Evolutionary conservation across 2,888 invertebrate species (phyloP), one percentile per base, ranked within the genome.

Genomic region (Daptonema setosum): DNA sequence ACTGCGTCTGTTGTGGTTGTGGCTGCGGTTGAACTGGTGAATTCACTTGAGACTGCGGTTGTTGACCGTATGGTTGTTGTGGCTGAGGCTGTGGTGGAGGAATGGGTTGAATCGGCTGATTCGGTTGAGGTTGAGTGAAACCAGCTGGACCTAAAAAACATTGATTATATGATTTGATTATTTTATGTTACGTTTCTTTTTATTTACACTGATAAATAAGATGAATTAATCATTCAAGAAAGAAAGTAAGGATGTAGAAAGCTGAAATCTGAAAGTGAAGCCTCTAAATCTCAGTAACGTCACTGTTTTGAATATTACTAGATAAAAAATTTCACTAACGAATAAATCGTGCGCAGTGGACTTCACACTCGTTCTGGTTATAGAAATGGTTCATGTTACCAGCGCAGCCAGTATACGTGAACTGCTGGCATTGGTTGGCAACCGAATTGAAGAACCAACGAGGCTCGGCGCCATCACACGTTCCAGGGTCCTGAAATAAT

Each of bases 381-480:
- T 65, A 68, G 63, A 69, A 69, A 58, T 69, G 69, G 56, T 69
- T 69, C 26, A 65, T 63, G 59, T 68, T 67, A 47, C 67, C 67
- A 35, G 64, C 66, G 56, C 68, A 68, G 51, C 68, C 67, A 51
- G 66, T 66, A 60, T 70, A 69, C 54, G 58, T 57, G 65, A 69
- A 69, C 26, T 65, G 61, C 52, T 66, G 66, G 56, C 69, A 69
- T 20, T 60, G 60, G 35, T 64, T 65, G 30, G 62, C 63, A 28
- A 59, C 62, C n/a, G 61, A 54, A 59, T 66, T 65, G 62, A 67
- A 69, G 62, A 64, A 66, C 66, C 66, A 68, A 17, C 69, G 62
- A 35, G 64, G 61, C 52, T 63, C 62, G 53, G 66, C 65, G 59
- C 63, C 61, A 35, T 61, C 63, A 62, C 69, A 69, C 35, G 69